Base-by-base conservation (phyloP, 2,888 invertebrate genomes). In the Drosophila neonasuta region DNA sequence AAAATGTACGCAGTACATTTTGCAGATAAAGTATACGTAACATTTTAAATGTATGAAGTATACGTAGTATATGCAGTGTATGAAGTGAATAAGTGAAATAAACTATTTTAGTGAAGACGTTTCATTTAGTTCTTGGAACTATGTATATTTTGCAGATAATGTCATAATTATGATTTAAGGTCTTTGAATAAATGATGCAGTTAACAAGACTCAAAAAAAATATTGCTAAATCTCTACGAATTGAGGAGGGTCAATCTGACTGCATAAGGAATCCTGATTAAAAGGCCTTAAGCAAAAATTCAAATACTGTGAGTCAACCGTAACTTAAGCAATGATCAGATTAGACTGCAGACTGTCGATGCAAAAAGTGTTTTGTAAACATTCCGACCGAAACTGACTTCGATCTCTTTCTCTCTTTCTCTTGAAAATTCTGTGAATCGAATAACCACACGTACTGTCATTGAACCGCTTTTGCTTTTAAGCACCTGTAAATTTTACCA, bases 401-500 rank as follows among this genome's bases (percentile, higher is more conserved):
- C 3, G 11, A 11, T 17, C 3, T 20, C 39, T 32, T 17, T 15
- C n/a, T 34, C 24, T 8, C 13, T 11, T 13, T 41, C 15, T 11
- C 24, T 24, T 24, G 24, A 24, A 44, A 15, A 29, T 30, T 17
- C 55, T 39, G 15, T 8, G 39, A 44, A 45, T 32, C 32, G 13
- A n/a, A 17, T 15, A 57, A 44, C 51, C 49, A 17, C 56, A 57
- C 15, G 46, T 29, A 39, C 11, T 13, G 17, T 42, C 49, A 58
- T 49, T 65, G 49, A 63, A 49, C 42, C 46, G 62, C 56, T 69
- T 58, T 58, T 64, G 62, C 29, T 49, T 49, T 58, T 56, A 68
- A 77, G 65, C 86, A 80, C 82, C 86, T 81, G 80, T 67, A 74
- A 66, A 68, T 55, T 66, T 68, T 61, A 57, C 68, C 71, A 64